Conservation (phyloP, 2,888 invertebrate genomes). For the Erebia palarica region DNA sequence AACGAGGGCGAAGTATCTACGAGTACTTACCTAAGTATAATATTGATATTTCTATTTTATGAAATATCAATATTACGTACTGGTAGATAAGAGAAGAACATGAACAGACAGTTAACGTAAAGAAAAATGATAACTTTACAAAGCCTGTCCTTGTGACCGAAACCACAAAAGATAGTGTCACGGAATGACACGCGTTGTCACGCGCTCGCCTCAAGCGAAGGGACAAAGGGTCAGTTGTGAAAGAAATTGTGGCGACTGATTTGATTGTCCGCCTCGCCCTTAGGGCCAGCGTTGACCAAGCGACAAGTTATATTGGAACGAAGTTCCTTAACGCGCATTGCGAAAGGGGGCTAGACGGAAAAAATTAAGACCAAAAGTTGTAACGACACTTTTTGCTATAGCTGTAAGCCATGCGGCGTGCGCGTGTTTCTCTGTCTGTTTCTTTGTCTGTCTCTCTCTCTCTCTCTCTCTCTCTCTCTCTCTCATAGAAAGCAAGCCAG, state of each 20-base stretch:
- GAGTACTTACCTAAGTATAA: no score
- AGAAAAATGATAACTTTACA: conserved; percentile 34
- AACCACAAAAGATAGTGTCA: conserved; percentile 39
- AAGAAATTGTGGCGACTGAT: conserved; percentile 71
- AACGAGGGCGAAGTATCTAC: not conserved
- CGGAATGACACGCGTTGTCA: conserved; percentile 46
- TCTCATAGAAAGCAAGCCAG: no score
- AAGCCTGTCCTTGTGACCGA: conserved; percentile 37
- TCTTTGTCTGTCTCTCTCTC: no score
- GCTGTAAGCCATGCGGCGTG: no score
- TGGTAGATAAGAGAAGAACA: conserved; percentile 7
- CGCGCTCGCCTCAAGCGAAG: conserved; percentile 45
- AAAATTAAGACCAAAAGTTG: no score
- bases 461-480: no score
- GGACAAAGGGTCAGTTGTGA: conserved; percentile 50
- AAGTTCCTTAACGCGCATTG: no score
- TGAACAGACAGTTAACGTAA: conserved; percentile 26
- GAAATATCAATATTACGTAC: conserved; percentile 10
- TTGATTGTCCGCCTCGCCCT: conserved; percentile 68
- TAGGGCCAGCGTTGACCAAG: not conserved
- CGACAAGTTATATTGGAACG: not conserved
- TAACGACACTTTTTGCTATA: no score
- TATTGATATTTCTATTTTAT: not conserved
- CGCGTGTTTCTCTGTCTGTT: no score
- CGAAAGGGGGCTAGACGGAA: no score